Evolutionary conservation across 1,140 invertebrate genomes (phyloP).

Genomic region (Drosophila miranda): DNA sequence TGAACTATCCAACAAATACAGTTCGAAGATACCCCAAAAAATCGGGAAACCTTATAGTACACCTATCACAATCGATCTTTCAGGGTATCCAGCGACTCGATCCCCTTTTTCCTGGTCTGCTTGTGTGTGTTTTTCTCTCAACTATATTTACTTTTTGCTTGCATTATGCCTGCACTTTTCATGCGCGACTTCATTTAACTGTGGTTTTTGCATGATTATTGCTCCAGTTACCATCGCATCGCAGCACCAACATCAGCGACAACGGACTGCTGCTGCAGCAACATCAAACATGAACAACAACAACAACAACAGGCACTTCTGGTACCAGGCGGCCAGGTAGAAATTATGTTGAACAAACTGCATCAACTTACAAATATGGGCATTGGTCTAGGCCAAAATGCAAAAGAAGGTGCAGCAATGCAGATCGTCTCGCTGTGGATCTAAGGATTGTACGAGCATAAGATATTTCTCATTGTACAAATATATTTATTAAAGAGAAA

Average conservation of each 20-base stretch:
- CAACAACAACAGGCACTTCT: constrained; percentile 33
- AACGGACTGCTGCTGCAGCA: constrained; percentile 6
- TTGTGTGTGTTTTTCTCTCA: constrained; percentile 15
- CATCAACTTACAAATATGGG: constrained; percentile 41
- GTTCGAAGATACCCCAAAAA: too few species aligned
- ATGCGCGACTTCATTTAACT: constrained; percentile 76
- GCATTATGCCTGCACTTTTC: constrained; percentile 56
- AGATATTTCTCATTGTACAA: constrained; percentile 13
- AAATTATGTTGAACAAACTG: constrained; percentile 53
- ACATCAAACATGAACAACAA: constrained; percentile 20
- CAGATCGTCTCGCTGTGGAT: constrained; percentile 20
- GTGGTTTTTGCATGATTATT: constrained; percentile 74
- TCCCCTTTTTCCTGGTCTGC: background rate
- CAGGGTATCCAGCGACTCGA: too few species aligned
- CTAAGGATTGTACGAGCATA: constrained; percentile 9
- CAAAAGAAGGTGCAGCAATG: constrained; percentile 40
- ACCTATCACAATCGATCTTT: too few species aligned
- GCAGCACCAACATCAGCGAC: constrained; percentile 18
- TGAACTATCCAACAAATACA: too few species aligned
- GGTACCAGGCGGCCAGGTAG: constrained; percentile 36
- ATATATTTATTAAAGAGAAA: too few species aligned
- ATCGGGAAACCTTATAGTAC: too few species aligned
- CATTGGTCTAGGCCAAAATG: constrained; percentile 21
- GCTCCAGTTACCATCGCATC: constrained; percentile 63
- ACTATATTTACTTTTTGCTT: constrained; percentile 27